Percentiles rank a stretch among this genome's conserved stretches.
These are phyloP conservation scores for Halcyon senegalensis DNA, from an alignment of 2,113 vertebrate species.

Conservation along the genomic window DNA sequence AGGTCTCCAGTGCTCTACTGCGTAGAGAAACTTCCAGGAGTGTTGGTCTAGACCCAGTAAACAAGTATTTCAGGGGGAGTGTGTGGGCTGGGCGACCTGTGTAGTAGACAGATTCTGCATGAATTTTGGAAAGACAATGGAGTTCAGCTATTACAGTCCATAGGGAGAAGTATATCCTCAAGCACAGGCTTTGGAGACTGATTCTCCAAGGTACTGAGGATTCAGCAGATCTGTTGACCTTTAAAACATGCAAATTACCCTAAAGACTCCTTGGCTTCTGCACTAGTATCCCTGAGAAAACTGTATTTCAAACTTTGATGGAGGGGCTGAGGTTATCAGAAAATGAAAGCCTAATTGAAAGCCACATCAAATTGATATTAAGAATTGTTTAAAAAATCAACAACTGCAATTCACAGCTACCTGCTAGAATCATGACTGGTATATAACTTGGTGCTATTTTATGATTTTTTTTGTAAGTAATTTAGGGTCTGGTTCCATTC, in stretches of 20 bases:
- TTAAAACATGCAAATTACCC: not conserved
- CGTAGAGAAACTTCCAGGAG: not conserved
- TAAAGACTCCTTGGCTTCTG: not conserved
- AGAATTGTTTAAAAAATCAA: not conserved
- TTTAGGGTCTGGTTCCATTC: not conserved
- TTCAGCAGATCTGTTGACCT: not conserved
- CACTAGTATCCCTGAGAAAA: not conserved
- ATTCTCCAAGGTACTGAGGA: not conserved
- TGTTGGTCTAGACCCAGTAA: not conserved
- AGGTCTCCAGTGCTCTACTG: not conserved
- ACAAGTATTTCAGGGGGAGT: not conserved
- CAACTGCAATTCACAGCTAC: not conserved
- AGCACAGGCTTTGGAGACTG: not conserved
- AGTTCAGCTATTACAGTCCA: not conserved
- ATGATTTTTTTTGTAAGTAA: not conserved
- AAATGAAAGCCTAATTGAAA: not conserved
- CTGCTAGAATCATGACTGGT: not conserved
- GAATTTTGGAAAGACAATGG: not conserved
- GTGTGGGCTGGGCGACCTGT: not conserved
- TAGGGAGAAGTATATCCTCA: not conserved
- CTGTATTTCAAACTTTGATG: not conserved
- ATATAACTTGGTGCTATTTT: not conserved
- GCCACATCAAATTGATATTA: not conserved
- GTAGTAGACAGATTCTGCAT: not conserved
- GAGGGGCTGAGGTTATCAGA: not conserved